Evolutionary conservation across 2,113 vertebrate species (phyloP), one percentile per base, ranked within the genome.

Genomic region (Mormoops blainvillei): DNA sequence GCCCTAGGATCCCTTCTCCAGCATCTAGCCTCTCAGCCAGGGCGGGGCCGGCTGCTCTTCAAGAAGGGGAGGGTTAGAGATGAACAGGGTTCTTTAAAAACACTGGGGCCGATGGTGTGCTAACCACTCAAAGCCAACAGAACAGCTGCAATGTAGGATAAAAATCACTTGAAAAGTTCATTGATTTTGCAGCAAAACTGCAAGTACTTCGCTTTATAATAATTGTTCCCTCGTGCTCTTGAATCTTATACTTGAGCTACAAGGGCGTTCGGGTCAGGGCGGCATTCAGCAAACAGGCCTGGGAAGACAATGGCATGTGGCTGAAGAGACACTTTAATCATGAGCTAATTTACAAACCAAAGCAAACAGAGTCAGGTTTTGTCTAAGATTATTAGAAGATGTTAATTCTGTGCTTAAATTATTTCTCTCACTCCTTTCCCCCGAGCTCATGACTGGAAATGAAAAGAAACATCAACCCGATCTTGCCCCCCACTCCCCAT

Each of bases 311-410:
- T 98, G 98, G 98, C 95, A 13, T 95, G 58, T 65, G 96, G 98
- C 98, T 98, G 98, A 97, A 98, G 98, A 98, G 98, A 99, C 97
- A 97, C 99, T 99, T 98, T 98, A 98, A 98, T 99, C 98, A 99
- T 98, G 98, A 98, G 98, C 98, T 99, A 98, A 99, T 99, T 99
- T 99, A 98, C 98, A 99, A 99, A 98, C 98, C 98, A 98, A 99
- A 99, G 98, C 98, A 98, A 98, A 98, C 98, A 98, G 98, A 98
- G 98, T 98, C 84, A 95, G 98, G 98, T 98, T 98, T 98, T 98
- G 98, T 98, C 98, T 98, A 99, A 99, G 98, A 99, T 98, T 99
- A 99, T 98, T 98, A 98, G 98, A 99, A 99, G 99, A 99, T 98
- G 97, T 97, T 98, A 99, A 98, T 99, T 99, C 83, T 97, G 89